Evolutionary conservation across 2,113 vertebrate species (phyloP).

Genomic region (Electrona antarctica): DNA sequence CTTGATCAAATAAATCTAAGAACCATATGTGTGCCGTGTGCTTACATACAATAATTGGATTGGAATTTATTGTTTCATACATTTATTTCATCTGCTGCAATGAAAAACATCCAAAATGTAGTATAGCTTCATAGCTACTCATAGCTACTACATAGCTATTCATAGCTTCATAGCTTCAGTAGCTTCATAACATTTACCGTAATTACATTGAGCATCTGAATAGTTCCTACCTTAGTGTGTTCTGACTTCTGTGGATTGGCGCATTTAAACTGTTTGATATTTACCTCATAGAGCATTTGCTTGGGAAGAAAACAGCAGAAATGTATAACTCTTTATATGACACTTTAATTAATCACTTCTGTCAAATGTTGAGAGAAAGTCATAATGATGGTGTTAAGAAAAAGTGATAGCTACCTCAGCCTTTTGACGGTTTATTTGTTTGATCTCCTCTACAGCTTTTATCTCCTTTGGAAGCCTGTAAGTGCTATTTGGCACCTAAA

Average conservation of each 20-base stretch:
- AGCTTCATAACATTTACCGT: not conserved
- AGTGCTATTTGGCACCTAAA: constrained; percentile 84
- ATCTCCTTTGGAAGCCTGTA: constrained; percentile 83
- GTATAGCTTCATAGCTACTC: too few species aligned
- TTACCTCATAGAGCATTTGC: constrained; percentile 81
- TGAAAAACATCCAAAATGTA: too few species aligned
- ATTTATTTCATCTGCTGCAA: too few species aligned
- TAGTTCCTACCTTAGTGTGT: constrained; percentile 66
- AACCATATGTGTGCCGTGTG: not conserved
- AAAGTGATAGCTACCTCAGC: constrained; percentile 78
- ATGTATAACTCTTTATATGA: not conserved
- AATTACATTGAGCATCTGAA: not conserved
- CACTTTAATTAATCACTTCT: not conserved
- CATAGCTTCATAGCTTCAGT: too few species aligned
- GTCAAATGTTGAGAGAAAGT: not conserved
- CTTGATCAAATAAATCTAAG: too few species aligned
- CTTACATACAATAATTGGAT: not conserved
- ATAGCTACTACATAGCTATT: too few species aligned
- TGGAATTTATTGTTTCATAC: too few species aligned
- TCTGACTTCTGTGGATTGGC: constrained; percentile 75
- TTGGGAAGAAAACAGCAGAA: constrained; percentile 51
- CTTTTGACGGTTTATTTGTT: constrained; percentile 77
- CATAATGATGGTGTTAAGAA: not conserved
- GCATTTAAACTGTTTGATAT: constrained; percentile 77
- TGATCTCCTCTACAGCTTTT: constrained; percentile 78